Evolutionary conservation across 1,140 invertebrate genomes (phyloP), one percentile per base, ranked within the genome.

Genomic region (Brevipalpus yothersi): DNA sequence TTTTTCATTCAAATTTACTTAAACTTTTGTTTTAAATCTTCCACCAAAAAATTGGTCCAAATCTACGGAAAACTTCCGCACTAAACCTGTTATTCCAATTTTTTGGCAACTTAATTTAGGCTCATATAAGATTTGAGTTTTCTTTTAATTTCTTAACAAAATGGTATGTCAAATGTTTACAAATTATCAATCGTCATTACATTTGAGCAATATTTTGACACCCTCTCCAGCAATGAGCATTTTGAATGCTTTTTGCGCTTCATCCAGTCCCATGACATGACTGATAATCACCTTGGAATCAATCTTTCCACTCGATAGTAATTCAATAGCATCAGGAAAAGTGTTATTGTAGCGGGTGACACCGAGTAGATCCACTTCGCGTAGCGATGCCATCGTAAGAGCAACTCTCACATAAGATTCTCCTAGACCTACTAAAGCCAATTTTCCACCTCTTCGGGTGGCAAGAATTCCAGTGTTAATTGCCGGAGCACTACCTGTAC

Each of bases 331-430:
- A 21, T 31, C n/a, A 17, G 62, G 59, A 39, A 58, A 87, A 43
- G 41, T 84, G 72, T 94, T 93, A 51, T 76, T 81, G 69, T 93
- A 94, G 72, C 89, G 78, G 71, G 94, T 94, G 23, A 88, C 80
- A 54, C 90, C 90, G 66, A 79, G 76, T 59, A 96, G 86, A 69
- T 93, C 87, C 7, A 96, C 80, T 76, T 95, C 90, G 59, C 83
- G 71, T 0, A 79, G 71, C 11, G 84, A 70, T 2, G 87, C 85
- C 68, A 80, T 79, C 1, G 85, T 77, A 56, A 95, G 70, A 9
- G 90, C 88, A 51, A 94, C 61, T 65, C 79, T 82, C 9, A 88
- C 73, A 70, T 87, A 82, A 19, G 12, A 15, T 2, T 13, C 43
- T 56, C 87, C 86, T 73, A 86, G 77, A 41, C 91, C 91, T 42